A percentile compares a stretch with the other conserved stretches of the same genome.
These are phyloP conservation scores for crab-eating macaque (Macaca fascicularis) DNA, from an alignment of 2,113 vertebrate species.

Conservation along the genomic window DNA sequence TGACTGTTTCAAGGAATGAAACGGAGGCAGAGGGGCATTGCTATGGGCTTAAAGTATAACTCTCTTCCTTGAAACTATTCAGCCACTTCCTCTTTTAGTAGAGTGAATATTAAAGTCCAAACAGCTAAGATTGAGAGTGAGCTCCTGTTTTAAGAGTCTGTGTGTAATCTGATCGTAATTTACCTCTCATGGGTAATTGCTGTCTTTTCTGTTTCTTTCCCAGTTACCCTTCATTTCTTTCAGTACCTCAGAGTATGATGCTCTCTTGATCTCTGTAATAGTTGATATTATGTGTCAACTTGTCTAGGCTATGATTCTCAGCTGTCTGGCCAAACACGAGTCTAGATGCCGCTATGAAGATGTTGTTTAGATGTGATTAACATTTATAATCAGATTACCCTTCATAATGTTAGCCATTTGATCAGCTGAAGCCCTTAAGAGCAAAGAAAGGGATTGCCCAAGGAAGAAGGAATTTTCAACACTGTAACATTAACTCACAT, in stretches of 20 bases:
- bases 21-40: background rate
- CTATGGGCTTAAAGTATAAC: background rate
- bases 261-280: background rate
- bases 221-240: background rate
- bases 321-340: background rate
- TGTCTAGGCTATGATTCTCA: background rate
- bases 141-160: background rate
- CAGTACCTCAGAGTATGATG: background rate
- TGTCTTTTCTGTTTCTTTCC: background rate
- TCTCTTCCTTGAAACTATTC: background rate
- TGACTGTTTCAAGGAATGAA: background rate
- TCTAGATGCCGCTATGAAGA: background rate
- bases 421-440: background rate
- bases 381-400: background rate
- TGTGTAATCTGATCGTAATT: background rate
- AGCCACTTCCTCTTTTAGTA: background rate
- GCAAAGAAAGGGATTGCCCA: background rate
- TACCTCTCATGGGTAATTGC: background rate
- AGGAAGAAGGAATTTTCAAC: background rate
- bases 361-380: background rate
- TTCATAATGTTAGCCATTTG: background rate
- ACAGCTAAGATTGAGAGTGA: background rate
- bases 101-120: background rate
- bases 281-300: background rate
- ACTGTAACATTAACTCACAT: background rate